Evolutionary conservation across 2,888 invertebrate genomes (phyloP), one percentile per base, ranked within the genome.

Genomic region (Pteria penguin): DNA sequence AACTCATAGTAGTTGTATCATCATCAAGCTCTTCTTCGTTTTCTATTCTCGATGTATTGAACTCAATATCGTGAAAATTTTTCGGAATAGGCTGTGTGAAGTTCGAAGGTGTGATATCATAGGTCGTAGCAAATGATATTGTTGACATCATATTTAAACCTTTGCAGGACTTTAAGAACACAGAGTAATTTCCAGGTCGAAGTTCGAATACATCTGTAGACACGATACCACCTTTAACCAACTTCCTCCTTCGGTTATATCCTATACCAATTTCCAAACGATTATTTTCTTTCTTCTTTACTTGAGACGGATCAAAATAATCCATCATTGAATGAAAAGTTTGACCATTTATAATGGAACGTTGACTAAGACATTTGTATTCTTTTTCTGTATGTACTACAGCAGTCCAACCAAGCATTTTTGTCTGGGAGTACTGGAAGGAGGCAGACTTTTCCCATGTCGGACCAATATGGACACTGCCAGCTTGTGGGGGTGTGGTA

Each of bases 381-480:
- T 22, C 60, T 4, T 11, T 11, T 29, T 60, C 27, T 8, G 79
- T 76, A 2, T 71, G 73, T 2, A 83, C 77, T 14, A 83, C 75
- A 55, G 79, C 82, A 4, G 81, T 32, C 33, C 72, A 57, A 22
- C 80, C 82, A 24, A 63, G 27, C 1, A 85, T 66, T 18, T 32
- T 54, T 24, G 69, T 26, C 14, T 66, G 79, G 11, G 75, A 76
- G 4, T 76, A 75, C 54, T 84, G 85, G 58, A 80, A 83, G 1
- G 63, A 63, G 22, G 52, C 66, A 1, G 66, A n/a, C 4, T 66
- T 26, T 24, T 76, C 54, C 84, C 84, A 83, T 8, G 75, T 62
- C 1, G 68, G 61, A 18, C 82, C 73, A 57, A 80, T 73, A 63
- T 84, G 82, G 2, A 86, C 79, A 18, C 45, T 33, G 3, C 86